phyloP scores from a whole-genome alignment of 1,140 invertebrate genomes.

The Metaphire vulgaris region DNA sequence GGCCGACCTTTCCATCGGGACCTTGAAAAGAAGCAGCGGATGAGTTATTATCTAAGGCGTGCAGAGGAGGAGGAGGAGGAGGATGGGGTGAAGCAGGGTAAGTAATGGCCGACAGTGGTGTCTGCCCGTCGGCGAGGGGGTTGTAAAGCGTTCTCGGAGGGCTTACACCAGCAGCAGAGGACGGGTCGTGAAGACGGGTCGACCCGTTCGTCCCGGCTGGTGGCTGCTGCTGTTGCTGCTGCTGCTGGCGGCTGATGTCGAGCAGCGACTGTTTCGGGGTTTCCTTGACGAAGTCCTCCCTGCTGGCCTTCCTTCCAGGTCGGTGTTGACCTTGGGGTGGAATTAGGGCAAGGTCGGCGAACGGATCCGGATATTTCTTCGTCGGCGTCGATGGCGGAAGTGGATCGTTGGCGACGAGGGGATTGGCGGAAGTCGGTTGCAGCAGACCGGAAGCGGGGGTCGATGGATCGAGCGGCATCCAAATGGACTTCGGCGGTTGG shows the following conservation, averaged over 20 bases:
- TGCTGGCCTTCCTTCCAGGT: background rate
- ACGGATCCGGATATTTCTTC: background rate
- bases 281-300: constrained; percentile 17
- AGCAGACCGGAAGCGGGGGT: background rate
- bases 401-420: background rate
- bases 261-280: constrained; percentile 1
- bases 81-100: no score
- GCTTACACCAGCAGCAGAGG: background rate
- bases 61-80: background rate
- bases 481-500: background rate
- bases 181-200: background rate
- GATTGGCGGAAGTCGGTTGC: background rate
- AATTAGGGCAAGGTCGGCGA: constrained; percentile 9
- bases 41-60: background rate
- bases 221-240: background rate
- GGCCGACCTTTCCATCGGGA: no score
- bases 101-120: no score
- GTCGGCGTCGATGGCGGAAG: background rate
- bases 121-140: no score
- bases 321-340: background rate
- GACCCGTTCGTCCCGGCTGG: no score
- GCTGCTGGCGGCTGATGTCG: constrained; percentile 7
- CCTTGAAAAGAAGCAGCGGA: no score
- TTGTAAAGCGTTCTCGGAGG: background rate
- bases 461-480: background rate